phyloP scores from a whole-genome alignment of 2,888 invertebrate species.

The Palloptera scutellata region DNA sequence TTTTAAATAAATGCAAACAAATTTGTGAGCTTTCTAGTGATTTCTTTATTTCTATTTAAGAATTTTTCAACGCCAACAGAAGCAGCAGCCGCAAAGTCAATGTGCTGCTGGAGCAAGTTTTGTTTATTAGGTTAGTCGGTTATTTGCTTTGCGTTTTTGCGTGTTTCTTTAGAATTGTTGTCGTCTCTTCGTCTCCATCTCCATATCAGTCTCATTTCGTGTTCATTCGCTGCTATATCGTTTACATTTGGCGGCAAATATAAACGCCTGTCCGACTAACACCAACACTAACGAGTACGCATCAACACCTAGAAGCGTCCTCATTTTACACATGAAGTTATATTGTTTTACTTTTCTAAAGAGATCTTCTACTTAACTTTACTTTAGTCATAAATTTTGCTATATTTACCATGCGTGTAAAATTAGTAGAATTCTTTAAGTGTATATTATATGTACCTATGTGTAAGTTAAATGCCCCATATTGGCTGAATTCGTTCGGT shows the following conservation, averaged over 20 bases:
- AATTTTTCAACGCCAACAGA: constrained; percentile 12
- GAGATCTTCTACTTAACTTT: too few relatives aligned
- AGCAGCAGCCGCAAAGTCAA: not conserved
- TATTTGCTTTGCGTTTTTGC: constrained; percentile 38
- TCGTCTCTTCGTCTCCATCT: constrained; percentile 32
- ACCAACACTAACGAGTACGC: not conserved
- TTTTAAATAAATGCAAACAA: not conserved
- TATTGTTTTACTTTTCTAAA: too few relatives aligned
- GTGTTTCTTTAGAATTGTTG: constrained; percentile 37
- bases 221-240: constrained; percentile 33
- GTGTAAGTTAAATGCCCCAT: too few relatives aligned
- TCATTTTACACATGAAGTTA: too few relatives aligned
- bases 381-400: too few relatives aligned
- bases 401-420: too few relatives aligned
- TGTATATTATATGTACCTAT: too few relatives aligned
- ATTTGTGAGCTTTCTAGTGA: not conserved
- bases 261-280: not conserved
- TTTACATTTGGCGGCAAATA: not conserved
- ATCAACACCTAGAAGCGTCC: too few relatives aligned
- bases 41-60: not conserved
- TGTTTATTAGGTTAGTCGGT: constrained; percentile 57
- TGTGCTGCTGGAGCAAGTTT: not conserved
- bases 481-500: too few relatives aligned
- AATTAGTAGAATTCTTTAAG: too few relatives aligned
- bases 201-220: constrained; percentile 19